phyloP scores from a whole-genome alignment of 2,113 vertebrate genomes.

The Chinchilla lanigera region DNA sequence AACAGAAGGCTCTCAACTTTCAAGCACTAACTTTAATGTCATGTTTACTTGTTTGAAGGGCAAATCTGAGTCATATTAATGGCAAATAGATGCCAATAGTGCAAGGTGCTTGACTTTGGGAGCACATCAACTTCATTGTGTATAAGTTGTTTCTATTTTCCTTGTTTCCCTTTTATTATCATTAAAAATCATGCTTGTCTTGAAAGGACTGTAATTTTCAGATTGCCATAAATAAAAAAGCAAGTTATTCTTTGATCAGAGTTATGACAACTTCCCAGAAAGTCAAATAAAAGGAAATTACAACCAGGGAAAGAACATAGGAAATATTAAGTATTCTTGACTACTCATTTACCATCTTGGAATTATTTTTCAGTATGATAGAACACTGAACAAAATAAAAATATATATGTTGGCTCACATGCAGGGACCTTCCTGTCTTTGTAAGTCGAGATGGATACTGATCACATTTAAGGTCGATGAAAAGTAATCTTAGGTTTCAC shows the following conservation, averaged over 20 bases:
- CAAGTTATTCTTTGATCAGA: slow-evolving; percentile 48
- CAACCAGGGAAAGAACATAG: not conserved
- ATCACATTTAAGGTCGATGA: slow-evolving; percentile 43
- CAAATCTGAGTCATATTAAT: slow-evolving; percentile 60
- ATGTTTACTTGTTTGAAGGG: slow-evolving; percentile 54
- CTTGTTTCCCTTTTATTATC: slow-evolving; percentile 56
- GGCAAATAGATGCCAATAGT: slow-evolving; percentile 43
- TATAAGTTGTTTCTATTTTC: slow-evolving; percentile 52
- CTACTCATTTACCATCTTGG: not conserved
- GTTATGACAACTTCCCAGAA: slow-evolving; percentile 30
- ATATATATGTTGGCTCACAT: slow-evolving; percentile 7
- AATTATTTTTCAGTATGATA: slow-evolving; percentile 44
- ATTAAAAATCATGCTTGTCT: slow-evolving; percentile 19
- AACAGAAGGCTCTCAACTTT: not conserved
- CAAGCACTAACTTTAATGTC: not conserved
- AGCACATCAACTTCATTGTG: slow-evolving; percentile 61
- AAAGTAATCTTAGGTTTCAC: slow-evolving; percentile 17
- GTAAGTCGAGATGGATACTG: not conserved
- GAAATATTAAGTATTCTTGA: slow-evolving; percentile 9
- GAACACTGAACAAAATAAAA: slow-evolving; percentile 43
- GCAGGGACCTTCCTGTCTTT: not conserved
- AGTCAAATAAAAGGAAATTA: slow-evolving; percentile 56
- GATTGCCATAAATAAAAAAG: not conserved
- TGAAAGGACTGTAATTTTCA: slow-evolving; percentile 31
- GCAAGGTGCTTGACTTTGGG: slow-evolving; percentile 41